Percentiles rank a stretch among this genome's conserved stretches.
These are phyloP conservation scores for Parnassius mnemosyne DNA, from an alignment of 2,888 invertebrate genomes.

Conservation along the genomic window DNA sequence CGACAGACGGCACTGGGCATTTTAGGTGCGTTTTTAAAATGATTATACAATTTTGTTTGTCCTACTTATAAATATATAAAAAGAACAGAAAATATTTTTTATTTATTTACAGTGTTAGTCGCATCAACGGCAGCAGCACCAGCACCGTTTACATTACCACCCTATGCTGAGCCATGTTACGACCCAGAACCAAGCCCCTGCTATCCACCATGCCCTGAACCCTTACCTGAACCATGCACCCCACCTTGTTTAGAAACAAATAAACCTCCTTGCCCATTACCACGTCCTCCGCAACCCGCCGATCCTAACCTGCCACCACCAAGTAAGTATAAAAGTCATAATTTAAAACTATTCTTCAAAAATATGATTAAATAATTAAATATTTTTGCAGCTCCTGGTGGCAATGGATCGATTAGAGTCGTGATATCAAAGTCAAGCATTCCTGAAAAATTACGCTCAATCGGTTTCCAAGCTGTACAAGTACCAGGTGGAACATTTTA, in stretches of 20 bases:
- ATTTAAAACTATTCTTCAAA: no score
- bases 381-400: no score
- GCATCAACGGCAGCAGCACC: constrained; percentile 54
- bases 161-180: constrained; percentile 8
- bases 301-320: constrained; percentile 33
- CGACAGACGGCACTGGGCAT: constrained; percentile 48
- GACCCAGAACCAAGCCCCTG: constrained; percentile 8
- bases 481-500: no score
- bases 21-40: not conserved
- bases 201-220: constrained; percentile 27
- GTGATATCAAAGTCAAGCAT: no score
- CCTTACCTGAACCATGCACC: constrained; percentile 10
- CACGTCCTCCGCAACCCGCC: constrained; percentile 30
- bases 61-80: not conserved
- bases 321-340: no score
- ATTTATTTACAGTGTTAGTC: constrained; percentile 50
- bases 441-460: no score
- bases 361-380: no score
- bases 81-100: no score
- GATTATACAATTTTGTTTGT: not conserved
- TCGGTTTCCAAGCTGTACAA: no score
- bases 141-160: constrained; percentile 38
- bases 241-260: constrained; percentile 35
- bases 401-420: no score
- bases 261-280: constrained; percentile 30